Evolutionary conservation across 2,797 vertebrate genomes (phyloP).

Genomic region (Falco cherrug): DNA sequence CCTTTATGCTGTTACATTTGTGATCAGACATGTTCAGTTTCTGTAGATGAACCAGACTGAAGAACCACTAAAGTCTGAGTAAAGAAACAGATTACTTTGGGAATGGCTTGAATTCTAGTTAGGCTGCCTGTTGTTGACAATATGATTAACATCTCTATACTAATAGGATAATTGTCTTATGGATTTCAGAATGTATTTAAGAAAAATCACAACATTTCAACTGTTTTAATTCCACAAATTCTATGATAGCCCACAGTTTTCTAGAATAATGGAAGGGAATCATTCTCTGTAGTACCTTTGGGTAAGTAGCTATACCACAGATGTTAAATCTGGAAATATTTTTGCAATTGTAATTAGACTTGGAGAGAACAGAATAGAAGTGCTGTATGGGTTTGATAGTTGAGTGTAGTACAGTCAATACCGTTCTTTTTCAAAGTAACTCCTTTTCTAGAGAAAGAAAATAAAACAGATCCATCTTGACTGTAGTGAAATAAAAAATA

Average conservation of each 20-base stretch:
- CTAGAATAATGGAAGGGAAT: background rate
- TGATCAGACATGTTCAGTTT: background rate
- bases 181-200: background rate
- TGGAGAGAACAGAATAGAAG: background rate
- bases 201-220: background rate
- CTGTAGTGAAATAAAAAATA: background rate
- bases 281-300: background rate
- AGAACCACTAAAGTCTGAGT: background rate
- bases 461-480: background rate
- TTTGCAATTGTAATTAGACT: background rate
- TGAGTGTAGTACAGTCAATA: background rate
- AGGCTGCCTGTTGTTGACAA: background rate
- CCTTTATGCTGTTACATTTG: background rate
- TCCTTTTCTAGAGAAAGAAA: background rate
- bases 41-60: background rate
- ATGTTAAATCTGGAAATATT: background rate
- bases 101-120: background rate
- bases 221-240: background rate
- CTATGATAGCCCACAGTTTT: background rate
- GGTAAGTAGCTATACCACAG: background rate
- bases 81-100: background rate
- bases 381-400: background rate
- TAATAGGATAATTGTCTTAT: background rate
- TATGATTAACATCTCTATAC: background rate
- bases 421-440: background rate